Evolutionary conservation across 1,140 invertebrate species (phyloP), one percentile per base, ranked within the genome.

Genomic region (Cotesia chilonis): DNA sequence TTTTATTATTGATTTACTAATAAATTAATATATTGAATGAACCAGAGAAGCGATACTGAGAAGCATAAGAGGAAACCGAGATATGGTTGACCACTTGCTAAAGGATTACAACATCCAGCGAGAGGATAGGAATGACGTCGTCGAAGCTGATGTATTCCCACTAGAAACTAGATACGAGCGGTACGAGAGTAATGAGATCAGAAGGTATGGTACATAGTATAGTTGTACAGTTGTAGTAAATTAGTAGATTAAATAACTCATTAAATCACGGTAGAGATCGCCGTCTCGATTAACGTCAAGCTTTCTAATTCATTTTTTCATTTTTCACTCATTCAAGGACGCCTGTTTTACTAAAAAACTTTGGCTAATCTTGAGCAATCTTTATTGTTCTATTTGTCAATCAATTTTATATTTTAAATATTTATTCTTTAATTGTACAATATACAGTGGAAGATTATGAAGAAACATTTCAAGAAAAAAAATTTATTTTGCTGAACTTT

Each of bases 11-110:
- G 78, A 37, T 75, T 61, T 47, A 28, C 3, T 28, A 28, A 28
- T 28, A 28, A 28, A 28, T 28, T 28, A 28, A 28, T 28, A 28
- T 3, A 28, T 28, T 28, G 28, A 28, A 28, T 37, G 61, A 87
- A 86, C 17, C 82, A 94, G 93, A 54, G 92, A 94, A 60, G 91
- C 91, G n/a, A 95, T 95, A 77, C 83, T 92, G 70, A 90, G 90
- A 76, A 93, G 92, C 54, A 91, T 95, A 70, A 87, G 91, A 10
- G 85, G 89, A 3, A 92, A 94, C 81, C 90, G 91, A 77, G 90
- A 91, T 38, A 90, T 92, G 57, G 90, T 92, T 37, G 87, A 90
- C 1, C 90, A 91, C 1, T 84, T 95, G 51, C 84, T 94, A 41
- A 90, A 92, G 5, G 93, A 94, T 79, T 92, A 83, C 61, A 87